Percentiles rank a stretch among this genome's conserved stretches.
phyloP scores from a whole-genome alignment of 2,888 invertebrate genomes.

The Volucella inanis region DNA sequence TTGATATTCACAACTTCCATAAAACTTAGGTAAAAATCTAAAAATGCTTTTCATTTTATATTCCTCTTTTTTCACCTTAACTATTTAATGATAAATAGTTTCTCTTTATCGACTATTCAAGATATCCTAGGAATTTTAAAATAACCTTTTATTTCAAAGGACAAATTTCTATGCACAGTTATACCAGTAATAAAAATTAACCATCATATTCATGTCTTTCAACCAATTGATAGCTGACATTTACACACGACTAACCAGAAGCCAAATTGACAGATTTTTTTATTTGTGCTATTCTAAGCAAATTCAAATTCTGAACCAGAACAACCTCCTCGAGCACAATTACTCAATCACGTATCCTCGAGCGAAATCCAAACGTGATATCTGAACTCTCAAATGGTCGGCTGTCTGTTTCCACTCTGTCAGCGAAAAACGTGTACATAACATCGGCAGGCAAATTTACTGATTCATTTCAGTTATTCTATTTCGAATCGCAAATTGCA shows the following conservation, averaged over 20 bases:
- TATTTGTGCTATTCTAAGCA: constrained; percentile 36
- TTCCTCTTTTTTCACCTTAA: too few relatives aligned
- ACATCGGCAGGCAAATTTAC: constrained; percentile 52
- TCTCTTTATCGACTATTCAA: neutral
- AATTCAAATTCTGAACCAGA: constrained; percentile 29
- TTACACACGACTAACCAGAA: constrained; percentile 56
- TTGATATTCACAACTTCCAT: too few relatives aligned
- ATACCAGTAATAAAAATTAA: constrained; percentile 26
- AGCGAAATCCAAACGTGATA: constrained; percentile 62
- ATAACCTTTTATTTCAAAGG: constrained; percentile 25
- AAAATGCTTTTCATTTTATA: too few relatives aligned
- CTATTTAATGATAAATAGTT: too few relatives aligned
- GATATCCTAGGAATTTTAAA: neutral
- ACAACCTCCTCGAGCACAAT: constrained; percentile 59
- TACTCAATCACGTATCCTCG: constrained; percentile 63
- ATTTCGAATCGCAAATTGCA: constrained; percentile 67
- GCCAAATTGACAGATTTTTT: constrained; percentile 64
- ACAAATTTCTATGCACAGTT: neutral
- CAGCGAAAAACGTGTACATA: constrained; percentile 40
- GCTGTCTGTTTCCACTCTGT: constrained; percentile 45
- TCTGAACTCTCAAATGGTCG: constrained; percentile 22
- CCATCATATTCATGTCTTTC: constrained; percentile 27
- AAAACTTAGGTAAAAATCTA: too few relatives aligned
- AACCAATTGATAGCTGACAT: constrained; percentile 46
- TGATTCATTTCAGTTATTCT: constrained; percentile 73